Evolutionary conservation across 2,113 vertebrate species (phyloP).

Genomic region (Grantiella picta): DNA sequence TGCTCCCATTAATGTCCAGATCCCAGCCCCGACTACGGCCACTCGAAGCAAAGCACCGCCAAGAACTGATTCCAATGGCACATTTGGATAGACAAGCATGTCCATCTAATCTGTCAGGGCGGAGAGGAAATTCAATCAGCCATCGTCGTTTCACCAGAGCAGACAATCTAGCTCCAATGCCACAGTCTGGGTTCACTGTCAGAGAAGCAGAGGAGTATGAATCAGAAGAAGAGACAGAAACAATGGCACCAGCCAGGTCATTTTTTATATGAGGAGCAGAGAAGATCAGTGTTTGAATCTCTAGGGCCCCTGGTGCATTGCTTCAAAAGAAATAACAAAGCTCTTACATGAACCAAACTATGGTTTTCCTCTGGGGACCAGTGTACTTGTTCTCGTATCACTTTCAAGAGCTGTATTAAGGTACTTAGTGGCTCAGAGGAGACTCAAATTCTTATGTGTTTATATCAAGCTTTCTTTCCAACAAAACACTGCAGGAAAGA

Average conservation of each 20-base stretch:
- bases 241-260: neutral
- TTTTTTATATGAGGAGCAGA: conserved; percentile 48
- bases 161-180: neutral
- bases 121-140: neutral
- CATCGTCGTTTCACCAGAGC: neutral
- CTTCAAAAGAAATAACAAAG: conserved; percentile 53
- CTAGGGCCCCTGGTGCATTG: neutral
- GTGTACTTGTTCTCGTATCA: neutral
- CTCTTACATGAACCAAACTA: neutral
- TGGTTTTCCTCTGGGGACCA: neutral
- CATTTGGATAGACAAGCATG: neutral
- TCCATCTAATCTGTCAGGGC: neutral
- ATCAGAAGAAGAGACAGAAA: conserved; percentile 60
- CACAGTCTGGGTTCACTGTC: neutral
- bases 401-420: neutral
- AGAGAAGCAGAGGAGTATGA: conserved; percentile 16
- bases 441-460: neutral
- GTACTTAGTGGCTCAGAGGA: neutral
- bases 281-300: neutral
- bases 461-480: neutral
- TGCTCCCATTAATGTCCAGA: neutral
- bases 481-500: neutral
- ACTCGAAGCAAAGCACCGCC: neutral
- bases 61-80: conserved; percentile 41
- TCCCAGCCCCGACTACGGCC: neutral